A percentile compares a stretch with the other conserved stretches of the same genome.
Evolutionary conservation across 1,140 invertebrate genomes (phyloP).

Genomic region (Saccostrea echinata): DNA sequence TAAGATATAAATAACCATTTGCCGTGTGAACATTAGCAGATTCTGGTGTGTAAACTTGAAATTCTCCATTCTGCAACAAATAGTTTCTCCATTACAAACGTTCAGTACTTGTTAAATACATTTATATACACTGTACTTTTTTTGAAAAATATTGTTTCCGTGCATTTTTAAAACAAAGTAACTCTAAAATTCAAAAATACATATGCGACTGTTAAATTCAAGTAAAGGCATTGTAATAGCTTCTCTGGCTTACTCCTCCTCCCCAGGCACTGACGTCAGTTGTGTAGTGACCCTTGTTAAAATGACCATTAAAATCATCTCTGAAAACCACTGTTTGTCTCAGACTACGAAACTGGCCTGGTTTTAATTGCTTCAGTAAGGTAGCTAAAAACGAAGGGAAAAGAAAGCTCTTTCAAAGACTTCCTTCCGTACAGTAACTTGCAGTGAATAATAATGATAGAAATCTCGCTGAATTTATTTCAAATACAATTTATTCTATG

Average conservation of each 20-base stretch:
- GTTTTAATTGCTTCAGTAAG: neutral
- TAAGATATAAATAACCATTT: constrained; percentile 27
- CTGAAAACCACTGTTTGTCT: neutral
- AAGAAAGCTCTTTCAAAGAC: too few species aligned
- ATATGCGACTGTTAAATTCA: neutral
- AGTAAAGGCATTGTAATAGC: too few species aligned
- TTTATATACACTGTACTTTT: too few species aligned
- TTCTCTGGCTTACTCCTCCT: neutral
- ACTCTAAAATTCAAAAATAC: neutral
- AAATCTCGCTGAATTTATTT: neutral
- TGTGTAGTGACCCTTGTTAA: neutral
- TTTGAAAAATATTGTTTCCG: too few species aligned
- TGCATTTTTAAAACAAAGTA: neutral
- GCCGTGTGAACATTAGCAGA: neutral
- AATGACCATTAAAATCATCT: neutral
- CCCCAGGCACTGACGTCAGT: constrained; percentile 12
- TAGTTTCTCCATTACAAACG: neutral
- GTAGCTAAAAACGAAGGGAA: neutral
- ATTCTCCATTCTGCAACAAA: constrained; percentile 12
- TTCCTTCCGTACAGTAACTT: too few species aligned
- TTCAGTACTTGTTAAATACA: too few species aligned
- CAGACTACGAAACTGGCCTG: constrained; percentile 2
- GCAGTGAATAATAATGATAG: neutral
- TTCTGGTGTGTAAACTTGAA: constrained; percentile 11
- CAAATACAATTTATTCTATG: neutral